A percentile compares a stretch with the other conserved stretches of the same genome.
Conservation (phyloP, 2,888 invertebrate genomes). For the Exocentrus adspersus region DNA sequence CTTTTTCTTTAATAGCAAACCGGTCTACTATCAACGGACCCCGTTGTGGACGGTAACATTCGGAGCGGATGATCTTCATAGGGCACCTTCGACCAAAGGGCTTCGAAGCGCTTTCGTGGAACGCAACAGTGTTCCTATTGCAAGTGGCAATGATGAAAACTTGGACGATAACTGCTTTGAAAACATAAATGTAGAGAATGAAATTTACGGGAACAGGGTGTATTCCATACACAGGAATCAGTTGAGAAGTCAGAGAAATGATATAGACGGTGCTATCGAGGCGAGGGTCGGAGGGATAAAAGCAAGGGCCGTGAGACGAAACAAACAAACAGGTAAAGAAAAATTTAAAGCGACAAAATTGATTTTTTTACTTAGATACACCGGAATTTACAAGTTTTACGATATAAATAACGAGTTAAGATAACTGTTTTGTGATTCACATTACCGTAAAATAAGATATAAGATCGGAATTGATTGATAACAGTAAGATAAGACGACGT, state of each 20-base stretch:
- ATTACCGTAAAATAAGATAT: too few species aligned
- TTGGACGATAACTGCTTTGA: slow-evolving; percentile 17
- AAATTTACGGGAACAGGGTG: slow-evolving; percentile 20
- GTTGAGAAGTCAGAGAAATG: slow-evolving; percentile 23
- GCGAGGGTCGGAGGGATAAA: slow-evolving; percentile 37
- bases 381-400: too few species aligned
- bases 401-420: too few species aligned
- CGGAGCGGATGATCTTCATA: not conserved
- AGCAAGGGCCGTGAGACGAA: slow-evolving; percentile 26
- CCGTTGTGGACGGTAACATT: slow-evolving; percentile 5
- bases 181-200: not conserved
- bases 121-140: slow-evolving; percentile 4
- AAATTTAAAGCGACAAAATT: not conserved
- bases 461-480: too few species aligned
- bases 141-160: not conserved
- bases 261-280: slow-evolving; percentile 34
- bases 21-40: not conserved
- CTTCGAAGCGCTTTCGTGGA: slow-evolving; percentile 1
- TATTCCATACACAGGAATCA: slow-evolving; percentile 42
- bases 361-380: too few species aligned
- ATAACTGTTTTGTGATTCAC: too few species aligned
- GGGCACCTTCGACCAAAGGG: not conserved
- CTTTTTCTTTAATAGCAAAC: not conserved
- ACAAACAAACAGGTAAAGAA: slow-evolving; percentile 19
- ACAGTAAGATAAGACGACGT: too few species aligned